Evolutionary conservation across 2,113 vertebrate genomes (phyloP).

Genomic region (Phyllostomus discolor): DNA sequence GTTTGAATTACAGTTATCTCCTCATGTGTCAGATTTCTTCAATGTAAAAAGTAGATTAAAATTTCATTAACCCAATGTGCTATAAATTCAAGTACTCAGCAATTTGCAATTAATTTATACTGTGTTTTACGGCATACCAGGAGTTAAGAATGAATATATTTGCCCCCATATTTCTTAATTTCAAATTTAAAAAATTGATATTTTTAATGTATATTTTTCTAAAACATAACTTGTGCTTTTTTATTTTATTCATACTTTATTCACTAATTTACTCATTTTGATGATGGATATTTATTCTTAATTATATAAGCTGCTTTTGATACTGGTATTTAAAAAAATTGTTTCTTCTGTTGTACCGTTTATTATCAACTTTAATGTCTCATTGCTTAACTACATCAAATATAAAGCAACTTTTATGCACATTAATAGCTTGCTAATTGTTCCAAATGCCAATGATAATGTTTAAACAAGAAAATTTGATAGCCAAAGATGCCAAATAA

Average conservation of each 20-base stretch:
- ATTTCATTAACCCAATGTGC: neutral
- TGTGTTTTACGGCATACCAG: neutral
- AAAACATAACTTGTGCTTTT: neutral
- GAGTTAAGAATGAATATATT: neutral
- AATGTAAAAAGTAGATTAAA: neutral
- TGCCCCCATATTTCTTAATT: neutral
- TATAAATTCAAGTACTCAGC: neutral
- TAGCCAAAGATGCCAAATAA: neutral
- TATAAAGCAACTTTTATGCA: neutral
- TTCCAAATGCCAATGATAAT: neutral
- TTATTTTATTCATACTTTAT: neutral
- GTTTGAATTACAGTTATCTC: neutral
- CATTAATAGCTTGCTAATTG: neutral
- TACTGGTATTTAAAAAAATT: neutral
- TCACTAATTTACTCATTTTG: neutral
- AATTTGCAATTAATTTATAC: neutral
- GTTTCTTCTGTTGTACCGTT: neutral
- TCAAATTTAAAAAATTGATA: neutral
- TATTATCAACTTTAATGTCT: neutral
- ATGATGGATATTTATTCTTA: neutral
- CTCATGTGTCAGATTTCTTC: neutral
- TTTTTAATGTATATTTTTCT: neutral
- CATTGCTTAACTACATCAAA: neutral
- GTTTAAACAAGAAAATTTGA: neutral
- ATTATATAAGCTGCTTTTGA: neutral